Evolutionary conservation across 2,797 vertebrate species (phyloP).

Genomic region (Discoglossus pictus): DNA sequence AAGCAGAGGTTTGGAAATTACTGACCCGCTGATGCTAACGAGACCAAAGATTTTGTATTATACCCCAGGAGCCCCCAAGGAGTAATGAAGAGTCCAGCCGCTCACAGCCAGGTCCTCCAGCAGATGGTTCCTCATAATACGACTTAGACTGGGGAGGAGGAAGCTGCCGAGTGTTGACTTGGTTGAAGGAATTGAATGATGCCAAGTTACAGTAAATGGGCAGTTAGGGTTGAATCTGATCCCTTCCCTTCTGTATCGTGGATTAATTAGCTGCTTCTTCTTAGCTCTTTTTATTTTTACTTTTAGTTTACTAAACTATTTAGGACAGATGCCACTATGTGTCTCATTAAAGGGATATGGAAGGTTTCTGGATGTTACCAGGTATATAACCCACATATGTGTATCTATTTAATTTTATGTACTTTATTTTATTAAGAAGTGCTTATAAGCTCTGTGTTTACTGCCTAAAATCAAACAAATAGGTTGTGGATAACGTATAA

Average conservation of each 20-base stretch:
- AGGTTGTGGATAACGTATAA: too few species aligned
- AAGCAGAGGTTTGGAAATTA: not conserved
- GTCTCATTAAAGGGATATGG: too few species aligned
- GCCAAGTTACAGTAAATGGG: slow-evolving; percentile 7
- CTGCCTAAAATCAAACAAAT: too few species aligned
- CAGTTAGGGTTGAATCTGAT: not conserved
- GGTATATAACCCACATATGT: too few species aligned
- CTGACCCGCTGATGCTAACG: not conserved
- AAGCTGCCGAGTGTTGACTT: not conserved
- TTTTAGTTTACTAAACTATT: too few species aligned
- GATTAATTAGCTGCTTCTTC: slow-evolving; percentile 3
- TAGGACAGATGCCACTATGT: too few species aligned
- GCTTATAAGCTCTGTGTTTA: too few species aligned
- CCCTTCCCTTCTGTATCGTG: slow-evolving; percentile 23
- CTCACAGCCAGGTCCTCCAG: not conserved
- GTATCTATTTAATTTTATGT: too few species aligned
- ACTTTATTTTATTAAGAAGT: too few species aligned
- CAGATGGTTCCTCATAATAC: slow-evolving; percentile 18
- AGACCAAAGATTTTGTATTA: not conserved
- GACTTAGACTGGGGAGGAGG: not conserved
- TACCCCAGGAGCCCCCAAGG: too few species aligned
- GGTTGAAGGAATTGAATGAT: slow-evolving; percentile 3
- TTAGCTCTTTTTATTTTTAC: slow-evolving; percentile 1
- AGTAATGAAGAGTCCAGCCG: not conserved
- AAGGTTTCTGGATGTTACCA: too few species aligned